Conservation (phyloP, 2,113 vertebrate species). For the Elgaria multicarinata region DNA sequence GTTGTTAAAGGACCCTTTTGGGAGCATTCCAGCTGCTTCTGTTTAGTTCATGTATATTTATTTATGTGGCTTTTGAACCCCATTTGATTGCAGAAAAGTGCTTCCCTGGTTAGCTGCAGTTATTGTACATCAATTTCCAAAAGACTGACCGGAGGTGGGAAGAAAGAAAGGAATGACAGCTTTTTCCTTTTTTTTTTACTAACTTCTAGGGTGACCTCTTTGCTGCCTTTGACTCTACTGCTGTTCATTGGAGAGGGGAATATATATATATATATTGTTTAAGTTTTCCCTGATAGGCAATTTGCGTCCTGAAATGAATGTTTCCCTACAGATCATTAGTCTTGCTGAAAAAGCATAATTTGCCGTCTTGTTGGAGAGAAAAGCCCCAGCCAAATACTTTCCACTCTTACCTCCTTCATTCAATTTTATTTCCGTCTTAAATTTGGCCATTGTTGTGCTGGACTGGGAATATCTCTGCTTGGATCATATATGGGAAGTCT, state of each 20-base stretch:
- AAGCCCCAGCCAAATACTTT: background rate
- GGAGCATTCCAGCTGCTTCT: constrained; percentile 77
- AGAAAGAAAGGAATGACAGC: constrained; percentile 53
- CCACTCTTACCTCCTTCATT: constrained; percentile 39
- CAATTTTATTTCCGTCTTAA: constrained; percentile 20
- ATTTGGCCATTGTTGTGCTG: background rate
- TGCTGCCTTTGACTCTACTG: constrained; percentile 54
- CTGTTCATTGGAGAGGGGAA: constrained; percentile 51
- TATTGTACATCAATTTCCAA: constrained; percentile 70
- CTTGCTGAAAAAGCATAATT: background rate
- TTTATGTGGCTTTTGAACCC: constrained; percentile 79
- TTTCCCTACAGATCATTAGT: constrained; percentile 30
- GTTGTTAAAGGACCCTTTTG: constrained; percentile 73
- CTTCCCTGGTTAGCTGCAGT: constrained; percentile 56
- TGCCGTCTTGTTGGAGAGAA: constrained; percentile 38
- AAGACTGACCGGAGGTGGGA: constrained; percentile 46
- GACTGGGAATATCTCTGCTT: background rate
- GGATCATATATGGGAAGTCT: background rate
- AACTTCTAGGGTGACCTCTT: constrained; percentile 62
- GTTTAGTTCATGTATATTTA: constrained; percentile 82
- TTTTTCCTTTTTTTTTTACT: constrained; percentile 56
- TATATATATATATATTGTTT: constrained; percentile 17
- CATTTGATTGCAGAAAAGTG: constrained; percentile 63
- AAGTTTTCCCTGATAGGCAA: constrained; percentile 64
- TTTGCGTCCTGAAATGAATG: constrained; percentile 52